A percentile compares a stretch with the other conserved stretches of the same genome.
Evolutionary conservation across 2,888 invertebrate species (phyloP).

Genomic region (Sinopyrophorus schimmeli): DNA sequence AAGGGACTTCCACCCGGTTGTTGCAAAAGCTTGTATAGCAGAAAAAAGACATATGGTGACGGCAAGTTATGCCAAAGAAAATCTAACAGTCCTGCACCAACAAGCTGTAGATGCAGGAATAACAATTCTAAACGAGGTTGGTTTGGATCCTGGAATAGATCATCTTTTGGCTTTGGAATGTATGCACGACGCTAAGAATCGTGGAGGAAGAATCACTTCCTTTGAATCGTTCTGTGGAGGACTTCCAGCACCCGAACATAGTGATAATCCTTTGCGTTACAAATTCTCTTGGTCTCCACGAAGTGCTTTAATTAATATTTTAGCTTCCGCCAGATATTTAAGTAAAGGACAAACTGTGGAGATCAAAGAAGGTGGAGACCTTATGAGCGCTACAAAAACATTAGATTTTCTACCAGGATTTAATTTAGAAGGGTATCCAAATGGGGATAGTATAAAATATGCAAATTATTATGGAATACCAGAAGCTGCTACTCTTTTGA

Average conservation of each 20-base stretch:
- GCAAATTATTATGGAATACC: conserved; percentile 84
- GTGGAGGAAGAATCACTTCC: conserved; percentile 90
- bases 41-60: conserved; percentile 92
- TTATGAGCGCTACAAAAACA: conserved; percentile 79
- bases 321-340: conserved; percentile 80
- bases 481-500: conserved; percentile 83
- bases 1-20: conserved; percentile 82
- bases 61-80: conserved; percentile 89
- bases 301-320: conserved; percentile 87
- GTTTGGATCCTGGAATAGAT: conserved; percentile 88
- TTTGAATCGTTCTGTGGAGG: conserved; percentile 98
- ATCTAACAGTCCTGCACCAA: conserved; percentile 77
- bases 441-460: conserved; percentile 92
- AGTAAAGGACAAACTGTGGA: conserved; percentile 69
- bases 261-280: conserved; percentile 86
- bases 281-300: conserved; percentile 98
- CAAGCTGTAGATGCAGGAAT: conserved; percentile 85
- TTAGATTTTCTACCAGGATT: conserved; percentile 95
- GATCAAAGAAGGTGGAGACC: conserved; percentile 83
- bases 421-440: conserved; percentile 94
- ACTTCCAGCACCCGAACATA: conserved; percentile 94
- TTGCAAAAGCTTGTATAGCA: conserved; percentile 86
- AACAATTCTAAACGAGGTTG: conserved; percentile 94
- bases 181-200: conserved; percentile 87
- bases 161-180: conserved; percentile 96